These are phyloP conservation scores for Nomada lathburiana DNA, from an alignment of 2,888 invertebrate species.

Conservation along the genomic window DNA sequence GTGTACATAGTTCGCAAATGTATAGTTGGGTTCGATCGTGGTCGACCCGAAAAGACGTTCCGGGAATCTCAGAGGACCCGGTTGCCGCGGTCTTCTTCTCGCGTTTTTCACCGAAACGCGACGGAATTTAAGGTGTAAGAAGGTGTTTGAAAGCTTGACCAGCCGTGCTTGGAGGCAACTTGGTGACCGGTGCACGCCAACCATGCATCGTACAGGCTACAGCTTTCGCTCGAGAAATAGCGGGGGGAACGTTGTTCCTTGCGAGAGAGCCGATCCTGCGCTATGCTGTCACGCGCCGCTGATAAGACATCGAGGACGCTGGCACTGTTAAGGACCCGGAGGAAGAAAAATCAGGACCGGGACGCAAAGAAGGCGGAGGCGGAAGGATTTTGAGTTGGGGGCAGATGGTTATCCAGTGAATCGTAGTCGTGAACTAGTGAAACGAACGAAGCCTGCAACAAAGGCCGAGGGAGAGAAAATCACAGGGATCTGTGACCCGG, in stretches of 20 bases:
- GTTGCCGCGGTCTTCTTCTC: background rate
- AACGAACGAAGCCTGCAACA: background rate
- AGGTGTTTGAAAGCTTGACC: slow-evolving; percentile 45
- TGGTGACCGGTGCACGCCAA: slow-evolving; percentile 41
- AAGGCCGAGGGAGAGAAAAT: slow-evolving; percentile 25
- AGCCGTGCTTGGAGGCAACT: slow-evolving; percentile 38
- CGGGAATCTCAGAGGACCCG: slow-evolving; percentile 5
- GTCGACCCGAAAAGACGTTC: background rate
- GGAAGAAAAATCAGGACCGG: background rate
- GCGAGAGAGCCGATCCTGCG: slow-evolving; percentile 22
- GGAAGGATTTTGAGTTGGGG: background rate
- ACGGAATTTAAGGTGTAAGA: slow-evolving; percentile 15
- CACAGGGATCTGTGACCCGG: slow-evolving; percentile 12
- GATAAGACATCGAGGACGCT: slow-evolving; percentile 23
- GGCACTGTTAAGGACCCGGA: background rate
- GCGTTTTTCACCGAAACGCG: background rate
- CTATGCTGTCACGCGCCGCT: background rate
- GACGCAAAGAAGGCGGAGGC: background rate
- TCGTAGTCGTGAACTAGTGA: slow-evolving; percentile 13
- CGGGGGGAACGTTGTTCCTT: slow-evolving; percentile 17
- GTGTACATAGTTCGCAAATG: background rate
- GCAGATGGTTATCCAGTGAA: background rate
- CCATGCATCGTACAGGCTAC: slow-evolving; percentile 44
- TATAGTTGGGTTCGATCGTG: background rate
- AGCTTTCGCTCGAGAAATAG: slow-evolving; percentile 25